These are phyloP conservation scores for Nephila pilipes DNA, from an alignment of 1,140 invertebrate species.

Conservation along the genomic window DNA sequence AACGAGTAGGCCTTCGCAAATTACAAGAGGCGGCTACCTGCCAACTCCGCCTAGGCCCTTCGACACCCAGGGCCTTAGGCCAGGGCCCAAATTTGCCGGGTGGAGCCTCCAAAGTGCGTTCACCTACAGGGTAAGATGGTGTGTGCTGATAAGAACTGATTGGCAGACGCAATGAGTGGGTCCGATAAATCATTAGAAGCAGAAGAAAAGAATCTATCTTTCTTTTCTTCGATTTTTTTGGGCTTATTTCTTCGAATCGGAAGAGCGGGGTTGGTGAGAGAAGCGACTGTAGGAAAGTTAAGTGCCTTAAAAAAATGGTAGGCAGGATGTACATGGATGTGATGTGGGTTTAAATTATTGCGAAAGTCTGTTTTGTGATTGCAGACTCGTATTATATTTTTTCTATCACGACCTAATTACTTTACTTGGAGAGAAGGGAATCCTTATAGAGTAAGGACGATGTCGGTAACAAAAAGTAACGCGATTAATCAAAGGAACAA, in stretches of 20 bases:
- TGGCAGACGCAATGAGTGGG: slow-evolving; percentile 36
- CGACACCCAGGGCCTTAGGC: slow-evolving; percentile 47
- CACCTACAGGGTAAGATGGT: slow-evolving; percentile 30
- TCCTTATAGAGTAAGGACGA: too few relatives aligned
- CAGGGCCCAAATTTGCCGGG: slow-evolving; percentile 61
- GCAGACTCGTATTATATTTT: too few relatives aligned
- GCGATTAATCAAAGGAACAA: too few relatives aligned
- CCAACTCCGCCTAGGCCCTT: slow-evolving; percentile 57
- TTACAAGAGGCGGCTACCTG: slow-evolving; percentile 49
- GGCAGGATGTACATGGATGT: neutral
- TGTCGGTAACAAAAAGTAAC: too few relatives aligned
- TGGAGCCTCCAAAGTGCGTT: slow-evolving; percentile 57
- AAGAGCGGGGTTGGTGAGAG: neutral
- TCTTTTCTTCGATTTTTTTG: neutral
- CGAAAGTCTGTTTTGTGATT: neutral
- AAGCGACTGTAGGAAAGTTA: neutral
- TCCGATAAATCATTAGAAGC: slow-evolving; percentile 32
- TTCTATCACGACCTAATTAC: too few relatives aligned
- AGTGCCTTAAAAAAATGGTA: neutral
- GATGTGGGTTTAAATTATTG: neutral
- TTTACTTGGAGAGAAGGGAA: too few relatives aligned
- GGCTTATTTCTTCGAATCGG: neutral
- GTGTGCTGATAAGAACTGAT: slow-evolving; percentile 33
- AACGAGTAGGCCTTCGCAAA: slow-evolving; percentile 1
- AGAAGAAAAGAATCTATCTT: neutral